Percentiles rank a stretch among this genome's conserved stretches.
Evolutionary conservation across 2,113 vertebrate species (phyloP).

Genomic region (Regulus satrapa): DNA sequence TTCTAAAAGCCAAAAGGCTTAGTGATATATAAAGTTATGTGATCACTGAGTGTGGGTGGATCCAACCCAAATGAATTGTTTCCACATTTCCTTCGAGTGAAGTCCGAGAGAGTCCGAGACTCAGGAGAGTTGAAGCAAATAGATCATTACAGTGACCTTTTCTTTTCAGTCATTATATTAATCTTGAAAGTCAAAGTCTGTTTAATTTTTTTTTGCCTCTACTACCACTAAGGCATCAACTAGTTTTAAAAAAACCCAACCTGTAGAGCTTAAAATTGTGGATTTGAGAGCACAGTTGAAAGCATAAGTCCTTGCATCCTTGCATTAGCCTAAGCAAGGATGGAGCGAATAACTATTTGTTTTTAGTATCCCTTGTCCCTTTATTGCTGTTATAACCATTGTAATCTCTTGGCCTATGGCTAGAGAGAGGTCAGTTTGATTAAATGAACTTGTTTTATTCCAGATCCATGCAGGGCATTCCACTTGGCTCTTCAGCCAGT

Average conservation of each 20-base stretch:
- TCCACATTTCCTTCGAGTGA: neutral
- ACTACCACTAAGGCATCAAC: neutral
- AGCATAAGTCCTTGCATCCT: neutral
- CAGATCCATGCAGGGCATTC: constrained; percentile 55
- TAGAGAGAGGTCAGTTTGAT: constrained; percentile 58
- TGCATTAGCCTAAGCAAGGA: neutral
- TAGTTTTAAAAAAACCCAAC: neutral
- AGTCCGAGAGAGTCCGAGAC: neutral
- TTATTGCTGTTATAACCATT: constrained; percentile 25
- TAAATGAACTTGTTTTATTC: constrained; percentile 75
- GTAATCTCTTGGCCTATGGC: constrained; percentile 47
- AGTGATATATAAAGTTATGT: neutral
- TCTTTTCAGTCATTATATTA: neutral
- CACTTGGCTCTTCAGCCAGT: constrained; percentile 69
- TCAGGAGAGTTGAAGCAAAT: neutral
- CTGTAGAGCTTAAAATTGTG: neutral
- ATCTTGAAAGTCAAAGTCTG: neutral
- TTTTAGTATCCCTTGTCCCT: neutral
- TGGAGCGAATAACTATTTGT: neutral
- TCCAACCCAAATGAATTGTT: neutral
- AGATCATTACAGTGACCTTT: neutral
- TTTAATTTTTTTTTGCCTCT: neutral
- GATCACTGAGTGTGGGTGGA: neutral
- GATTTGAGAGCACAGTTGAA: neutral
- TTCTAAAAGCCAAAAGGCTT: neutral